Conservation (phyloP, 2,113 vertebrate species). For the Callaeas wilsoni region DNA sequence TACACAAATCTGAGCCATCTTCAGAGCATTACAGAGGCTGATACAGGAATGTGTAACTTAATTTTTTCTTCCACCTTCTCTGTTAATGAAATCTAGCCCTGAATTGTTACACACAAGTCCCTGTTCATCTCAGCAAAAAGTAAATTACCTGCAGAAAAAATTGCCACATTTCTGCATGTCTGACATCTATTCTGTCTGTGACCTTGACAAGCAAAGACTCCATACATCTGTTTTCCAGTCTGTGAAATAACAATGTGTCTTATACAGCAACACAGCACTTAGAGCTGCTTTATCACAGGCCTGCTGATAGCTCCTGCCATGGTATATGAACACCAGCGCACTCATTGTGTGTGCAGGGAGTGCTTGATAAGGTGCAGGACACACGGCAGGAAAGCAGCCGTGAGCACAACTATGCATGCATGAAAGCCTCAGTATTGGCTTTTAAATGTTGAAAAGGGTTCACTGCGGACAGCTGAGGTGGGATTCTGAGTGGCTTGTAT, state of each 20-base stretch:
- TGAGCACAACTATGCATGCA: background rate
- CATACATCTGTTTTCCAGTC: background rate
- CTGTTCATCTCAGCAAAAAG: background rate
- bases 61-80: background rate
- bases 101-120: background rate
- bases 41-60: background rate
- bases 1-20: background rate
- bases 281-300: background rate
- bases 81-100: background rate
- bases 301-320: slow-evolving; percentile 11
- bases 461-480: background rate
- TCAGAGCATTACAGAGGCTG: background rate
- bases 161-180: background rate
- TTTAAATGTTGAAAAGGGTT: background rate
- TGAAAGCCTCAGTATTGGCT: background rate
- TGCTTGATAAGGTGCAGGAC: background rate
- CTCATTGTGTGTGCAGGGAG: background rate
- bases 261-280: background rate
- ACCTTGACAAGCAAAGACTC: slow-evolving; percentile 39
- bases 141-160: background rate
- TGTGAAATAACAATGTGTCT: slow-evolving; percentile 1
- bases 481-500: background rate
- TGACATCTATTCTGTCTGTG: background rate
- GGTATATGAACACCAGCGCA: background rate
- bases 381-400: background rate